Evolutionary conservation across 2,797 vertebrate species (phyloP), one percentile per base, ranked within the genome.

Genomic region (Telmatherina bonti): DNA sequence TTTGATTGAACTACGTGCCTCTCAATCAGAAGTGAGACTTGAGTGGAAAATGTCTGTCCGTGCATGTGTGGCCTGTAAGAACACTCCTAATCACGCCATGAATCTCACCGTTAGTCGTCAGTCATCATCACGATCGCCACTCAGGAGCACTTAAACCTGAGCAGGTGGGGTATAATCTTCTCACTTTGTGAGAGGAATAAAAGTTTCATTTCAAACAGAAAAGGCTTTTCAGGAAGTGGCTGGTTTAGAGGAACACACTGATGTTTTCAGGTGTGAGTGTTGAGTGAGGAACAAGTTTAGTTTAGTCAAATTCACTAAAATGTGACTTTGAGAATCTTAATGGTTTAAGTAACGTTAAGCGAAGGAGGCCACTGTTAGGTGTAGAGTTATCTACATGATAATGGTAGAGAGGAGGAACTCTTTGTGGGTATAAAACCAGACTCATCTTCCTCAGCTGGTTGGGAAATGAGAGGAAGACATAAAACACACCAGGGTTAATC

Each of bases 1-100:
- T 77, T 82, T 53, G 45, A 54, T 36, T 72, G 33, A 87, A 67
- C 61, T 67, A 31, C 60, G 41, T 7, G 24, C 53, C 26, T 70
- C 62, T 76, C 67, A 78, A 35, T 68, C 70, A 70, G 62, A 58
- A 55, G 51, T 10, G 52, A 78, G 60, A 47, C 62, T 65, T 57
- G 55, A 67, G 53, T 15, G 47, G 55, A 31, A 49, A 55, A 62
- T 71, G 67, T 62, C 26, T 43, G 12, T 38, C 54, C 33, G 51
- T 58, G 35, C 62, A 60, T 61, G 47, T 72, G 36, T 33, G 27
- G 36, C 67, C 47, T 57, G 30, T 57, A 62, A 73, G 31, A 70
- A 64, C 43, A 24, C 60, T 70, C 43, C 53, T 30, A 54, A 51
- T 75, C 68, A 63, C 67, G 67, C 67, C 52, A 30, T 79, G 67